phyloP scores from a whole-genome alignment of 2,113 vertebrate genomes.

The Pedetes capensis region DNA sequence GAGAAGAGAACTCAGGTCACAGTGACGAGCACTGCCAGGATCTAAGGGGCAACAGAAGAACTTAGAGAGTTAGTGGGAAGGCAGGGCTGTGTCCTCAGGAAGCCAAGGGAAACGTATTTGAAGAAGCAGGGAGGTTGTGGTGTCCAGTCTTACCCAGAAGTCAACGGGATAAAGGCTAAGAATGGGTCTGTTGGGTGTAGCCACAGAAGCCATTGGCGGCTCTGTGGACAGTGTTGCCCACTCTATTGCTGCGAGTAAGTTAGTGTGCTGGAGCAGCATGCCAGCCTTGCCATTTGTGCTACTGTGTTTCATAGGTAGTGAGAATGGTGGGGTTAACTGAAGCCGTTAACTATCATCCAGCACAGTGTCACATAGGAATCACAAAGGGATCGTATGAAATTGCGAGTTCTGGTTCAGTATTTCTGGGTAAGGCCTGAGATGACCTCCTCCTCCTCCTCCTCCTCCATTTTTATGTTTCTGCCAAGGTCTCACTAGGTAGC shows the following conservation, averaged over 20 bases:
- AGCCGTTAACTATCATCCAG: background rate
- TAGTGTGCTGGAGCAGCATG: background rate
- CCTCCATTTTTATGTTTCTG: background rate
- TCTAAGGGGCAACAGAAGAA: background rate
- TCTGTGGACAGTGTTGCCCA: background rate
- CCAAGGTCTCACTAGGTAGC: no score
- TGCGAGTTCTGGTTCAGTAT: background rate
- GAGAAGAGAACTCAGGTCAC: background rate
- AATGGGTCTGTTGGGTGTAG: background rate
- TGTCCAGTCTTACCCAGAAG: background rate
- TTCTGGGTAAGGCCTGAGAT: background rate
- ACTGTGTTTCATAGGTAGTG: background rate
- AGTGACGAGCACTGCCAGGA: background rate
- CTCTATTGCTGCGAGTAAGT: background rate
- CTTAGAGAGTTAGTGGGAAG: background rate
- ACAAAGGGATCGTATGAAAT: background rate
- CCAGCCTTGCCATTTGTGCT: background rate
- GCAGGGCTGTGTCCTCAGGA: background rate
- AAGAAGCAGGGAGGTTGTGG: background rate
- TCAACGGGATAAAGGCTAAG: background rate
- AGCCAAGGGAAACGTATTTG: background rate
- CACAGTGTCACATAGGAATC: accelerated
- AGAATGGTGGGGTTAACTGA: background rate
- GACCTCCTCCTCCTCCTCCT: background rate
- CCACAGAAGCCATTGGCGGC: background rate